These are phyloP conservation scores for Halcyon chelicuti DNA, from an alignment of 2,797 vertebrate species.

Conservation along the genomic window DNA sequence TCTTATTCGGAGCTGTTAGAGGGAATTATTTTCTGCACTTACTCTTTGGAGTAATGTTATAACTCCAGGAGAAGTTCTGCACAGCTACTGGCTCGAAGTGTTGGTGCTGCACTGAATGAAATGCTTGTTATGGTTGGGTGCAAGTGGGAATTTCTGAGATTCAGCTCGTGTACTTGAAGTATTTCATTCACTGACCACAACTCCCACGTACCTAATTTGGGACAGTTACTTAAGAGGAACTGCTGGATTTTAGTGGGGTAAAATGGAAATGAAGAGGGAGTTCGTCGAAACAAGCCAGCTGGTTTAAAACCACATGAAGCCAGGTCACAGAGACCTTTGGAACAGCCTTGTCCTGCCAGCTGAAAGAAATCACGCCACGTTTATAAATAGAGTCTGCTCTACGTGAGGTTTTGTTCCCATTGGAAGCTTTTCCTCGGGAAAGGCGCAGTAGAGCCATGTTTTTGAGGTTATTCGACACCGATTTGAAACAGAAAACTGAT, in stretches of 20 bases:
- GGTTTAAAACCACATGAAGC: neutral
- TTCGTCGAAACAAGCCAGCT: neutral
- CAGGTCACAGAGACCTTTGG: neutral
- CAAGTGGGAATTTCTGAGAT: neutral
- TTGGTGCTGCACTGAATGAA: neutral
- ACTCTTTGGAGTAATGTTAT: neutral
- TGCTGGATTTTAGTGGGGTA: neutral
- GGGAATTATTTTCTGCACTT: neutral
- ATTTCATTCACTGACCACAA: neutral
- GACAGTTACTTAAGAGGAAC: neutral
- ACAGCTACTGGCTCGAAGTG: fast-evolving
- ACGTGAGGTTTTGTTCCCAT: neutral
- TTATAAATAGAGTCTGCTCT: neutral
- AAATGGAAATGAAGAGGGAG: neutral
- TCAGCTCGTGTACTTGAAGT: neutral
- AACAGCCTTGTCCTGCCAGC: neutral
- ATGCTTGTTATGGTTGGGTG: neutral
- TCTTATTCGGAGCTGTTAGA: neutral
- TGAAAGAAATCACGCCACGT: neutral
- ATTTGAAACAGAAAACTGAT: neutral
- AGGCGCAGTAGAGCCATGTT: neutral
- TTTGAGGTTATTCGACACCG: neutral
- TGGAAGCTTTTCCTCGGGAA: neutral
- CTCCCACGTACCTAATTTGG: neutral
- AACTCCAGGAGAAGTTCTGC: neutral